Conservation (phyloP, 64 coral and sea anemone species). For the Orbicella faveolata region DNA sequence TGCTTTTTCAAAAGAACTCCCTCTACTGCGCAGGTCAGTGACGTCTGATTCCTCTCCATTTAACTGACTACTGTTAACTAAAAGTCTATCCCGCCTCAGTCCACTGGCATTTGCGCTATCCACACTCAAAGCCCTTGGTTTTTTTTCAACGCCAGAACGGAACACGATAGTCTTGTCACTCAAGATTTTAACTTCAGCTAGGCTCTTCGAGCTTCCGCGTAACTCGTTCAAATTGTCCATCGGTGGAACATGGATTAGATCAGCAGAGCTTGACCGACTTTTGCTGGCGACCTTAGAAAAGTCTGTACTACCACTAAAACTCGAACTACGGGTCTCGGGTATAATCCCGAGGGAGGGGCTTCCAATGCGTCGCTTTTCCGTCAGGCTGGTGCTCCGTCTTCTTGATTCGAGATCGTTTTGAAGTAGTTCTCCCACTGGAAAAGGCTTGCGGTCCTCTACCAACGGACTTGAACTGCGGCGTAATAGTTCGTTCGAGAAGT, state of each 20-base stretch:
- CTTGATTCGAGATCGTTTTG: slow-evolving; percentile 35
- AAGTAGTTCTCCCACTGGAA: neutral
- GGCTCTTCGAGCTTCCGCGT: slow-evolving; percentile 57
- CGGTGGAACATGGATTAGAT: slow-evolving; percentile 1
- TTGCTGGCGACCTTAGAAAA: slow-evolving; percentile 62
- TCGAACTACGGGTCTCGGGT: slow-evolving; percentile 81
- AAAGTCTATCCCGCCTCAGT: slow-evolving; percentile 72
- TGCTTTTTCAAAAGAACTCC: slow-evolving; percentile 81
- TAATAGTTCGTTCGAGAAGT: neutral
- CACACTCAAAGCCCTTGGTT: slow-evolving; percentile 65
- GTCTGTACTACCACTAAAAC: slow-evolving; percentile 91
- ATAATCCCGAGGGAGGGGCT: slow-evolving; percentile 83
- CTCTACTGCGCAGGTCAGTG: slow-evolving; percentile 43
- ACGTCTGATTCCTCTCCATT: slow-evolving; percentile 56
- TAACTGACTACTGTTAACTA: slow-evolving; percentile 54
- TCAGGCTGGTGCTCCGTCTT: slow-evolving; percentile 75
- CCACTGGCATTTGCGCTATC: slow-evolving; percentile 65
- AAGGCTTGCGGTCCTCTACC: slow-evolving; percentile 5
- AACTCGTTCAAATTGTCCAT: slow-evolving; percentile 34
- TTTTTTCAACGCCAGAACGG: slow-evolving; percentile 47
- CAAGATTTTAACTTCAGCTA: slow-evolving; percentile 85
- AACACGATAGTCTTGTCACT: slow-evolving; percentile 92
- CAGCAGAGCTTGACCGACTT: slow-evolving; percentile 45
- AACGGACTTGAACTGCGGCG: neutral
- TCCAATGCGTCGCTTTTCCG: slow-evolving; percentile 74